These are phyloP conservation scores for Clarias pachynema DNA, from an alignment of 2,797 vertebrate species.

Conservation along the genomic window DNA sequence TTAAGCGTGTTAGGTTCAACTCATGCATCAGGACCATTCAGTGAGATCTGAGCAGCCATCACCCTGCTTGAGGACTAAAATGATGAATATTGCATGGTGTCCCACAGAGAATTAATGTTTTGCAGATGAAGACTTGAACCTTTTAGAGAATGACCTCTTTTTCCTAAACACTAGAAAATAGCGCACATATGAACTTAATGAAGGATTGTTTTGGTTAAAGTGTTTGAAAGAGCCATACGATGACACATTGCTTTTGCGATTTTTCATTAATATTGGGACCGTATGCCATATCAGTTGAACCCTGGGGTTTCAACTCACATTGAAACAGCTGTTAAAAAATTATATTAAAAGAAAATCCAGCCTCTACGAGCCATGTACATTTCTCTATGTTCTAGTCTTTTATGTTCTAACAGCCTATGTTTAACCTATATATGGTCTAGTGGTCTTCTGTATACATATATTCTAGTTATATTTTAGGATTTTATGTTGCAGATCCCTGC, in stretches of 20 bases:
- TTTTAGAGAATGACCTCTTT: conserved; percentile 35
- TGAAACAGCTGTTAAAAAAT: conserved; percentile 3
- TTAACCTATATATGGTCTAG: background rate
- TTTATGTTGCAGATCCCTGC: background rate
- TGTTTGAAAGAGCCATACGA: conserved; percentile 28
- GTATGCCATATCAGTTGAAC: background rate
- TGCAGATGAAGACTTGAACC: conserved; percentile 30
- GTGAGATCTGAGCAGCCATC: conserved; percentile 38
- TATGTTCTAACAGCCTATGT: background rate
- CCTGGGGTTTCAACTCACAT: conserved; percentile 6
- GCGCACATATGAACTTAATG: conserved; percentile 45
- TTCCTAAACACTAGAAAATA: conserved; percentile 44
- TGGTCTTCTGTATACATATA: background rate
- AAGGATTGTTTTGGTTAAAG: conserved; percentile 36
- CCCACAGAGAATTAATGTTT: conserved; percentile 40
- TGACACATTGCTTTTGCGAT: conserved; percentile 17
- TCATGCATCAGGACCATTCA: conserved; percentile 22
- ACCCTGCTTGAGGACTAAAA: conserved; percentile 38
- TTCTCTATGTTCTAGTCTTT: background rate
- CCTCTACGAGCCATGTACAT: background rate
- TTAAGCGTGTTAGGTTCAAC: background rate
- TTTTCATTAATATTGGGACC: conserved; percentile 20
- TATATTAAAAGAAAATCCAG: background rate
- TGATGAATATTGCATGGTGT: conserved; percentile 40
- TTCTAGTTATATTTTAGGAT: background rate